Evolutionary conservation across 2,113 vertebrate species (phyloP), one percentile per base, ranked within the genome.

Genomic region (Trogon surrucura): DNA sequence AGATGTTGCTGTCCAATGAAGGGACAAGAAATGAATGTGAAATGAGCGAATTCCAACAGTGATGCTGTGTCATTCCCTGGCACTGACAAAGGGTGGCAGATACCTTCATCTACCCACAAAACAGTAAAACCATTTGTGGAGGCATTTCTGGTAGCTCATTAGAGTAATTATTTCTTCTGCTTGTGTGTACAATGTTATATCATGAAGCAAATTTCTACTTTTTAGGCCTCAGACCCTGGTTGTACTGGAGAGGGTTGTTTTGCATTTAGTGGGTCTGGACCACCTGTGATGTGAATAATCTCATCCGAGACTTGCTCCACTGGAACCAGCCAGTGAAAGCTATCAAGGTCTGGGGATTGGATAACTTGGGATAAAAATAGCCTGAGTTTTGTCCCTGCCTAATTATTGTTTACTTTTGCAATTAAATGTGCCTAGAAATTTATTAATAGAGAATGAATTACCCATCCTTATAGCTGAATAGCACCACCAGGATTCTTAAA

Each of bases 1-100:
- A 89, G 17, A 45, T 58, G 41, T 61, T 71, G 48, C 61, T 88
- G 23, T 89, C 92, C 89, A 91, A 95, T 91, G 30, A 80, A 97
- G 95, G 80, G 87, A 93, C 78, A 96, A 92, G 89, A 95, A 97
- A 94, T 53, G 44, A 75, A 77, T 32, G 22, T 36, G 13, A 48
- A 47, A 48, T 32, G 32, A 92, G 16, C 10, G 94, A 95, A 92
- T 80, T 84, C 77, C 89, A 90, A 8, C 32, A 80, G 48, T 34
- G 75, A 81, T 89, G 58, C 66, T 86, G 34, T 78, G 29, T 66
- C 71, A 65, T 93, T 21, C 23, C 44, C 73, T 83, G 67, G 23
- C 75, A 95, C 69, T 50, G 83, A 62, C 78, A 78, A 72, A 86
- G 34, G 10, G 62, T 23, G 6, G 36, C 5, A 85, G 85, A 26